These are phyloP conservation scores for Pelagia noctiluca DNA, from an alignment of 30 jellyfish, hydroid and myxozoan species.

Conservation along the genomic window DNA sequence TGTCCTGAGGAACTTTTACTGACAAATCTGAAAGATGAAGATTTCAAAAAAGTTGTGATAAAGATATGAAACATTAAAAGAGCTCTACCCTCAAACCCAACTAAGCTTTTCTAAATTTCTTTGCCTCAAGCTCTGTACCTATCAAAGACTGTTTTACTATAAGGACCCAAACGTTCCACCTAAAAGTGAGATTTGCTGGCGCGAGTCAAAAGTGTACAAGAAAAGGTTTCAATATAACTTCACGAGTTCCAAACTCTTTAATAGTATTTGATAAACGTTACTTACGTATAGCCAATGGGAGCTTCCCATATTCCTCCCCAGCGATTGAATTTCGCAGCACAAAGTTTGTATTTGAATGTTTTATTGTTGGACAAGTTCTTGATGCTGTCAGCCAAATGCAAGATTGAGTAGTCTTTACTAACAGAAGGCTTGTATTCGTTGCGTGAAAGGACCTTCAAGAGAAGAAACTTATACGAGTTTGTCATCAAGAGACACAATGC, in stretches of 20 bases:
- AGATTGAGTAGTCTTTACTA: constrained; percentile 80
- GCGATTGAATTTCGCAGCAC: constrained; percentile 60
- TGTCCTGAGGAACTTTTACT: constrained; percentile 15
- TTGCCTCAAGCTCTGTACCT: no score
- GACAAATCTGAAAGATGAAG: constrained; percentile 19
- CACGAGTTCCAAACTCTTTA: no score
- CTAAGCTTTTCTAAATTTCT: no score
- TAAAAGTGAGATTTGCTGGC: no score
- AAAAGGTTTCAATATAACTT: no score
- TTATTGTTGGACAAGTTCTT: constrained; percentile 65
- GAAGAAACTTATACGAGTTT: background rate
- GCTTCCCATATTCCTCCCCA: constrained; percentile 98
- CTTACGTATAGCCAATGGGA: constrained; percentile 76
- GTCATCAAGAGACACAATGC: no score
- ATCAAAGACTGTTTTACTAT: no score
- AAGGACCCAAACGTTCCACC: no score
- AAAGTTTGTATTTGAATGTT: constrained; percentile 79
- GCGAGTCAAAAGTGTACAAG: no score
- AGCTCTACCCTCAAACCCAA: no score
- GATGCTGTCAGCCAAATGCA: constrained; percentile 74
- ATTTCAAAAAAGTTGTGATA: background rate
- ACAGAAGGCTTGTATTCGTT: constrained; percentile 73
- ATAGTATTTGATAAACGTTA: no score
- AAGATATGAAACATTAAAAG: background rate
- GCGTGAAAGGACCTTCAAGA: constrained; percentile 72